Evolutionary conservation across 2,797 vertebrate species (phyloP).

Genomic region (Sebastes iracundus): DNA sequence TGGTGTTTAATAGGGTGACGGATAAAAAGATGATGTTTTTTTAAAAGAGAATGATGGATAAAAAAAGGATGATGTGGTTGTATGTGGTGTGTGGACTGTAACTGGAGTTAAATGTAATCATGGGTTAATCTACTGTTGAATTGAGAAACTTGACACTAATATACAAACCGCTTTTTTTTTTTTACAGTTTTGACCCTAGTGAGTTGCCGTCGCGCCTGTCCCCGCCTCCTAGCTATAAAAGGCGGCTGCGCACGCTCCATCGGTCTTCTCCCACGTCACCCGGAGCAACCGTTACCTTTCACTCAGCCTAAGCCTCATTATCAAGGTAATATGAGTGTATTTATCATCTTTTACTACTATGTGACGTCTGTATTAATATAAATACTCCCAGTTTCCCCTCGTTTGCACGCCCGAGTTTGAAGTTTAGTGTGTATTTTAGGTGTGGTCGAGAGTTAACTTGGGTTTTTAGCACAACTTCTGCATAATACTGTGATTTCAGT

Average conservation of each 20-base stretch:
- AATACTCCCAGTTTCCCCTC: accelerated
- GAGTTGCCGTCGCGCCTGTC: conserved; percentile 8
- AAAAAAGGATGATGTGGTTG: too few relatives aligned
- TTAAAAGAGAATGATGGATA: too few relatives aligned
- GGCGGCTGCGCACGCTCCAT: accelerated
- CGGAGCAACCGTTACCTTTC: too few relatives aligned
- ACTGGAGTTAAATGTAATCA: too few relatives aligned
- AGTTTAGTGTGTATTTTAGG: too few relatives aligned
- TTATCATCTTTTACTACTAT: accelerated
- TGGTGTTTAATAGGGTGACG: too few relatives aligned
- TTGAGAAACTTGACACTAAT: too few relatives aligned
- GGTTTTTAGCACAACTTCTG: neutral
- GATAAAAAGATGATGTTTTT: too few relatives aligned
- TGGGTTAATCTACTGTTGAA: too few relatives aligned
- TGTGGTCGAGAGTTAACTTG: too few relatives aligned
- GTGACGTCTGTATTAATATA: accelerated
- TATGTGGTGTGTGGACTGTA: too few relatives aligned
- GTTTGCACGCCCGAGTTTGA: neutral
- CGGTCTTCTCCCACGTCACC: conserved; percentile 26
- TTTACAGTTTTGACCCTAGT: neutral
- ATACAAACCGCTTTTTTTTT: neutral
- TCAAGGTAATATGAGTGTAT: conserved; percentile 12
- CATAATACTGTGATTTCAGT: accelerated
- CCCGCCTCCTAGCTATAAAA: conserved; percentile 39
- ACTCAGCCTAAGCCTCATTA: neutral